Evolutionary conservation across 2,888 invertebrate species (phyloP).

Genomic region (Tricholauxania praeusta): DNA sequence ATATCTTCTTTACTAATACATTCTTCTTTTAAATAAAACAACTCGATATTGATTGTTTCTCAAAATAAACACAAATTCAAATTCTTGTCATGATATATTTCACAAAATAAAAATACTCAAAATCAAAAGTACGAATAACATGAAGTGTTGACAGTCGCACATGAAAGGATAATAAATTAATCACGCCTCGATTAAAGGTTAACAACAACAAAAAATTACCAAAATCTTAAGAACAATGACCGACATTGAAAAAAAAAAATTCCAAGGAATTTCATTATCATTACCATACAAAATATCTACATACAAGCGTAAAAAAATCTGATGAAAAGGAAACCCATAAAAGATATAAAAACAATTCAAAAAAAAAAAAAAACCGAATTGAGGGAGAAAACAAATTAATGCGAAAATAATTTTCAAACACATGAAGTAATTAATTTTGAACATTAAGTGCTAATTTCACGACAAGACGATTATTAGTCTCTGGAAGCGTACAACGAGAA

Average conservation of each 20-base stretch:
- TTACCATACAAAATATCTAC: neutral
- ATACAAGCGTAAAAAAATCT: neutral
- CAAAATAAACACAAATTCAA: too few relatives aligned
- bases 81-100: too few relatives aligned
- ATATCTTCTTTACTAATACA: too few relatives aligned
- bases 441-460: slow-evolving; percentile 50
- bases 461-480: slow-evolving; percentile 43
- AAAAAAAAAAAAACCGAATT: neutral
- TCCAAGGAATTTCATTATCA: slow-evolving; percentile 8
- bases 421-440: slow-evolving; percentile 49
- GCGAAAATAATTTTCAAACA: slow-evolving; percentile 38
- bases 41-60: too few relatives aligned
- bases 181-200: neutral
- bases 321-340: neutral
- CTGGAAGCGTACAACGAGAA: neutral
- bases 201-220: neutral
- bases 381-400: slow-evolving; percentile 1
- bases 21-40: too few relatives aligned
- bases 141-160: slow-evolving; percentile 17
- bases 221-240: slow-evolving; percentile 12
- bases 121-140: too few relatives aligned
- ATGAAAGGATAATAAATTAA: slow-evolving; percentile 23
- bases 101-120: too few relatives aligned
- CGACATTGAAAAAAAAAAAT: neutral
- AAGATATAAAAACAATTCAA: slow-evolving; percentile 7